phyloP scores from a whole-genome alignment of 2,797 vertebrate genomes.

The Otolemur crassicaudatus region DNA sequence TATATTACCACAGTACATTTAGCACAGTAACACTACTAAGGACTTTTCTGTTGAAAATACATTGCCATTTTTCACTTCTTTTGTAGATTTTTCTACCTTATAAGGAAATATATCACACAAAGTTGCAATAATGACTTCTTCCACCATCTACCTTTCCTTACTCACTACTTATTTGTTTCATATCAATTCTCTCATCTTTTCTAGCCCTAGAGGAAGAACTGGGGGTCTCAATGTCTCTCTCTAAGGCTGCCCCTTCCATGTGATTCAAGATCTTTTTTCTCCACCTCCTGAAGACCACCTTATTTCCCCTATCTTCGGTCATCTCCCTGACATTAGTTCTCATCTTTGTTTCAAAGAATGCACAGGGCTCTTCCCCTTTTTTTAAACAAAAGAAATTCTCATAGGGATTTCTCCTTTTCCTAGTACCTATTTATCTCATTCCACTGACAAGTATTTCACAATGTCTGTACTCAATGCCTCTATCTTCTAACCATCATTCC shows the following conservation, averaged over 20 bases:
- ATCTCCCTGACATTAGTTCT: not conserved
- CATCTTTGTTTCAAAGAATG: not conserved
- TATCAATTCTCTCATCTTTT: not conserved
- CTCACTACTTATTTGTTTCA: not conserved
- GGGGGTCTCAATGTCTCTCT: not conserved
- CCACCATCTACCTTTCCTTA: not conserved
- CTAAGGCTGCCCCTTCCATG: not conserved
- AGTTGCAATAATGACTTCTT: not conserved
- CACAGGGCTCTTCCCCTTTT: not conserved
- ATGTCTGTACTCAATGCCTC: not conserved
- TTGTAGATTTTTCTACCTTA: not conserved
- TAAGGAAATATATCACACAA: not conserved
- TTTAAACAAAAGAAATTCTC: not conserved
- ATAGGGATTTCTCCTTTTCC: not conserved
- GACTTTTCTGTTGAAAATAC: not conserved
- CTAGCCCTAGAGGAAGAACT: not conserved
- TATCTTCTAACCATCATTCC: slow-evolving; percentile 22
- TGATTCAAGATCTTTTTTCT: slow-evolving; percentile 13
- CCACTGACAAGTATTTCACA: slow-evolving; percentile 12
- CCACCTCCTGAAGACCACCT: not conserved
- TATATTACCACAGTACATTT: slow-evolving; percentile 4
- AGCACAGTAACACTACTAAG: not conserved
- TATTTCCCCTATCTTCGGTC: not conserved
- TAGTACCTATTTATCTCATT: not conserved
- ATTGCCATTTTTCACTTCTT: not conserved